A percentile compares a stretch with the other conserved stretches of the same genome.
These are phyloP conservation scores for Thalpophila matura DNA, from an alignment of 2,888 invertebrate genomes.

Conservation along the genomic window DNA sequence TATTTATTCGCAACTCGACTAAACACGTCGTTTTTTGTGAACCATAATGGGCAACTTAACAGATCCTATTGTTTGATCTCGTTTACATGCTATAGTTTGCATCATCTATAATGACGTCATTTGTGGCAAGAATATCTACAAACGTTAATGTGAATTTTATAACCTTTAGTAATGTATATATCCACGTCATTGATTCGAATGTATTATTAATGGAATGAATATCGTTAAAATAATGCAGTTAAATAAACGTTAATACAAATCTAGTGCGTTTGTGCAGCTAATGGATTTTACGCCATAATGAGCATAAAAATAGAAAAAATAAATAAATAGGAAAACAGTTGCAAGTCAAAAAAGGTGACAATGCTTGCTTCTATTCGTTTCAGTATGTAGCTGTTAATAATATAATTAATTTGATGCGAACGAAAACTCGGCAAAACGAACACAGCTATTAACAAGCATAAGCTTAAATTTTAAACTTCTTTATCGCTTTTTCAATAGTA, in stretches of 20 bases:
- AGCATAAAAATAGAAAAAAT: not conserved
- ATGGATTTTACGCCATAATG: conserved; percentile 10
- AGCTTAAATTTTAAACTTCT: too few species aligned
- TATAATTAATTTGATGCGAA: not conserved
- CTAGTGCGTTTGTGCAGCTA: conserved; percentile 16
- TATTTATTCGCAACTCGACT: conserved; percentile 59
- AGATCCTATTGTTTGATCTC: conserved; percentile 55
- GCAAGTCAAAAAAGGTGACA: not conserved
- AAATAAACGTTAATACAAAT: conserved; percentile 25
- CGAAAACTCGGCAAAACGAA: not conserved
- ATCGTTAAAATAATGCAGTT: conserved; percentile 1
- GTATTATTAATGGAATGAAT: conserved; percentile 24
- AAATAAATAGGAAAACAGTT: not conserved
- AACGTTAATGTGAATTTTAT: conserved; percentile 51
- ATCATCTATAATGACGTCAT: conserved; percentile 48
- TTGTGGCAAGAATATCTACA: conserved; percentile 4
- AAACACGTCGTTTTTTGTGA: conserved; percentile 50
- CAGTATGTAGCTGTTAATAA: not conserved
- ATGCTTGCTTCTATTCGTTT: too few species aligned
- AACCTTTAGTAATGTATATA: conserved; percentile 33
- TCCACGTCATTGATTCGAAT: conserved; percentile 44
- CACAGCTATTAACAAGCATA: not conserved
- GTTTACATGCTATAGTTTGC: conserved; percentile 39
- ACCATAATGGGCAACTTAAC: conserved; percentile 32
- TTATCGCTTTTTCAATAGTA: too few species aligned